Evolutionary conservation across 1,140 invertebrate genomes (phyloP).

Genomic region (Odontomachus brunneus): DNA sequence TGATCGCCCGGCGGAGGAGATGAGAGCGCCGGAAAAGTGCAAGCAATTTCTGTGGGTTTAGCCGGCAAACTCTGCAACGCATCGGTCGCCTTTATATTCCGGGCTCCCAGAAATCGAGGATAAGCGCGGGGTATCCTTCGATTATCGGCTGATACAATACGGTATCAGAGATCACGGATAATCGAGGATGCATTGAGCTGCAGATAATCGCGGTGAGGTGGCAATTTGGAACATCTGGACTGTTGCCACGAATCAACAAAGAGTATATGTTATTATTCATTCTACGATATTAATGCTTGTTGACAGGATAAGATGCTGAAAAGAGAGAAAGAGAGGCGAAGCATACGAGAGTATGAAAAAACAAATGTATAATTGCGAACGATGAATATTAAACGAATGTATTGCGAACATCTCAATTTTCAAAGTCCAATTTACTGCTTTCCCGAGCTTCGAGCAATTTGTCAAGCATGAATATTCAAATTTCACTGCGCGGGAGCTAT

Average conservation of each 20-base stretch:
- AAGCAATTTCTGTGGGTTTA: slow-evolving; percentile 42
- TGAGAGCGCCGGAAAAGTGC: background rate
- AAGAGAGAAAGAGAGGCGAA: background rate
- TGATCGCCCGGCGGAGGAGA: background rate
- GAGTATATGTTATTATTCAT: background rate
- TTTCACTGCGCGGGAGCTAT: background rate
- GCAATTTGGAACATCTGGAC: background rate
- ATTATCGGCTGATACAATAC: slow-evolving; percentile 25
- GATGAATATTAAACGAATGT: slow-evolving; percentile 42
- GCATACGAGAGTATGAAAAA: background rate
- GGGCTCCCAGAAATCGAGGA: slow-evolving; percentile 26
- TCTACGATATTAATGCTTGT: background rate
- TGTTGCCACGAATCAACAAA: background rate
- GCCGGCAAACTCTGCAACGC: background rate
- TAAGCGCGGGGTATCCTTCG: slow-evolving; percentile 1
- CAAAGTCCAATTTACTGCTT: slow-evolving; percentile 4
- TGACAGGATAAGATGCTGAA: background rate
- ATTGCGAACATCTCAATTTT: slow-evolving; percentile 15
- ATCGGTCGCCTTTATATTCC: slow-evolving; percentile 6
- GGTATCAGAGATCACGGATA: slow-evolving; percentile 32
- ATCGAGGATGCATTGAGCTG: slow-evolving; percentile 23
- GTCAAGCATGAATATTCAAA: slow-evolving; percentile 46
- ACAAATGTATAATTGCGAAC: background rate
- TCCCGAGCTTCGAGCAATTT: background rate
- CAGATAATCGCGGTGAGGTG: background rate